Evolutionary conservation across 2,113 vertebrate genomes (phyloP).

Genomic region (Calidris pygmaea): DNA sequence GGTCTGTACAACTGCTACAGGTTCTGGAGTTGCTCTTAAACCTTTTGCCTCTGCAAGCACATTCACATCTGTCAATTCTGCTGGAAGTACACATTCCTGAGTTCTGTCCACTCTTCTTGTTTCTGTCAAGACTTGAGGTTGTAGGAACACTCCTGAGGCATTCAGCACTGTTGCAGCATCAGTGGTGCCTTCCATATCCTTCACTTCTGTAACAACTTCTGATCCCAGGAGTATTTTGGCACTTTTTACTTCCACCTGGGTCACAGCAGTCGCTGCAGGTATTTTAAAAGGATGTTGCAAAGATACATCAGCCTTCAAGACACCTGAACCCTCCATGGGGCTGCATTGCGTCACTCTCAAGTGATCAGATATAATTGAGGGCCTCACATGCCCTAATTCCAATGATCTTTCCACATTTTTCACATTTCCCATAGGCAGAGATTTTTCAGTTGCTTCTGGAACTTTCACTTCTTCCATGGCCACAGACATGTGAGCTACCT

Average conservation of each 20-base stretch:
- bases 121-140: not conserved
- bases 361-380: not conserved
- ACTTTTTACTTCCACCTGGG: not conserved
- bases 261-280: not conserved
- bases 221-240: not conserved
- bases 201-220: not conserved
- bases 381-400: not conserved
- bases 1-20: accelerated
- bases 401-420: not conserved
- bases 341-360: not conserved
- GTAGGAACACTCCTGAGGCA: not conserved
- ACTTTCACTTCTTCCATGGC: constrained; percentile 17
- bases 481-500: not conserved
- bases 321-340: not conserved
- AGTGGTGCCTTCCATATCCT: not conserved
- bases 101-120: not conserved
- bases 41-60: not conserved
- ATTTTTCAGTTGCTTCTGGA: constrained; percentile 15
- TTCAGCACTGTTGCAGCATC: not conserved
- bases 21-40: not conserved
- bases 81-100: not conserved
- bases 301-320: not conserved
- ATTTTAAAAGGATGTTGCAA: not conserved
- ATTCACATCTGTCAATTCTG: not conserved
- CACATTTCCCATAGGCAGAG: not conserved